Evolutionary conservation across 1,140 invertebrate species (phyloP), one percentile per base, ranked within the genome.

Genomic region (Vanessa tameamea): DNA sequence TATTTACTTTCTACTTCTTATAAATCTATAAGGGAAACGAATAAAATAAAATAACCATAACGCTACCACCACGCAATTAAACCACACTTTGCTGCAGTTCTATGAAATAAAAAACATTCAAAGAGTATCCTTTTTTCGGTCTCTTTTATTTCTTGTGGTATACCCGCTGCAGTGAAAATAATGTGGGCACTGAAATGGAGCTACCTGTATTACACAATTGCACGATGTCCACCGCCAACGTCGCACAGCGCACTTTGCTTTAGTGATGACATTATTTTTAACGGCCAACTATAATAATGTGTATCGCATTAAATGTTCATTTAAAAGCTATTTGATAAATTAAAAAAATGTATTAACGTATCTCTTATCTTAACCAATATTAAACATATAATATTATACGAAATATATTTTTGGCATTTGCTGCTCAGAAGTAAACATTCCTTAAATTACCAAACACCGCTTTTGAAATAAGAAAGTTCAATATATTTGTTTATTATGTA

Each of bases 21-120:
- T 23, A 57, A 48, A 61, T 61, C 13, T 31, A 61, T 31, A 61
- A 61, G 5, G 57, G 16, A 61, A 61, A 15, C 53, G 5, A 13
- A 57, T 26, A 57, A 59, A 61, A 61, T 14, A 61, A 31, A 6
- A 37, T 31, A 61, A 61, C 57, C 26, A 23, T 37, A 23, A 37
- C 31, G 57, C 82, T 87, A 86, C 84, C 77, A 84, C 82, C 80
- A 80, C 85, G 87, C 87, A 92, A 92, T 89, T 92, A 92, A 91
- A 91, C 83, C 87, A 81, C 88, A 90, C 84, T 90, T 87, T 87
- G 87, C 83, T 82, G 81, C 82, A 89, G 86, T 90, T 82, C 83
- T 82, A 87, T 86, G 81, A 86, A 89, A 89, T 91, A 91, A 92
- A 90, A 85, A 87, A 88, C 82, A 88, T 85, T 87, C 83, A 87